Evolutionary conservation across 2,113 vertebrate species (phyloP).

Genomic region (Acanthisitta chloris): DNA sequence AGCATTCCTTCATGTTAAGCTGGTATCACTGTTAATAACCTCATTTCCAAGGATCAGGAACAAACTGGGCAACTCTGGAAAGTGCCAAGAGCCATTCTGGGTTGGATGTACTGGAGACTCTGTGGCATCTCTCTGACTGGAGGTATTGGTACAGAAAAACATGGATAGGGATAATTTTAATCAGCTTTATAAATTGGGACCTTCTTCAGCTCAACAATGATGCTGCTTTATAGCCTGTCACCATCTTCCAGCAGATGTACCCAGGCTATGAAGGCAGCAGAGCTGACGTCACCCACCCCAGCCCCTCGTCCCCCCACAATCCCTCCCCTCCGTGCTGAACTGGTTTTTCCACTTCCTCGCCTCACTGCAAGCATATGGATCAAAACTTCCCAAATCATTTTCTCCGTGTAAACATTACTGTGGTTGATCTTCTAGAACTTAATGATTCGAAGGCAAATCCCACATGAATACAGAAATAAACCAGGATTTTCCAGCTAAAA

Average conservation of each 20-base stretch:
- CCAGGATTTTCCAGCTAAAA: background rate
- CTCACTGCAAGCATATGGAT: background rate
- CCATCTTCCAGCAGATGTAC: background rate
- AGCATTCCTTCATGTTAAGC: background rate
- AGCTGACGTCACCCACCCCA: background rate
- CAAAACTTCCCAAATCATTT: background rate
- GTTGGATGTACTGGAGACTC: background rate
- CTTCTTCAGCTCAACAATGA: background rate
- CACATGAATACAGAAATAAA: background rate
- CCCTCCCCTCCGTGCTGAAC: background rate
- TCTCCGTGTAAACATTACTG: background rate
- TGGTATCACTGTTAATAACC: background rate
- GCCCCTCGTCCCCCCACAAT: background rate
- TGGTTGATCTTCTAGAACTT: background rate
- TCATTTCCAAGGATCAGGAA: background rate
- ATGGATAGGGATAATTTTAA: background rate
- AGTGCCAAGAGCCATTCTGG: fast-evolving
- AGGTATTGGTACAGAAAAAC: background rate
- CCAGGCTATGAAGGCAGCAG: background rate
- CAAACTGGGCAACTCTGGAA: background rate
- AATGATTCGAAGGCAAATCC: background rate
- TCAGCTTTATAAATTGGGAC: fast-evolving
- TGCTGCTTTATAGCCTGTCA: background rate
- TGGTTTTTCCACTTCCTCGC: background rate
- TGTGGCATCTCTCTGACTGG: fast-evolving